These are phyloP conservation scores for Biston stratarius DNA, from an alignment of 2,888 invertebrate species.

Conservation along the genomic window DNA sequence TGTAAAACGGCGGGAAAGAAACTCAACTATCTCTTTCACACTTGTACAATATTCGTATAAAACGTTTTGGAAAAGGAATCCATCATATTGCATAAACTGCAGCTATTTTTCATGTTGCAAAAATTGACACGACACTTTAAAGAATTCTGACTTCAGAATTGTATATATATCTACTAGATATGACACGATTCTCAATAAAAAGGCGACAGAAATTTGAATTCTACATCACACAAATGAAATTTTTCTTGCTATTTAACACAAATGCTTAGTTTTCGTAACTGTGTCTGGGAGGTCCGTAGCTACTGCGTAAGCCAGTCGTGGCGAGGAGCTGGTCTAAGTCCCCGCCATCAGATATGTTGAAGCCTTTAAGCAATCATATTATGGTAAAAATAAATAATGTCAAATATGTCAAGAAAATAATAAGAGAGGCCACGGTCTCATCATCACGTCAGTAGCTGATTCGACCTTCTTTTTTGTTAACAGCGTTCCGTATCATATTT, in stretches of 20 bases:
- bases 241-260: conserved; percentile 53
- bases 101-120: not conserved
- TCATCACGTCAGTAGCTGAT: conserved; percentile 81
- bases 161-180: not conserved
- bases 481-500: not conserved
- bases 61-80: conserved; percentile 14
- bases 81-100: not conserved
- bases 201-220: conserved; percentile 43
- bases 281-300: conserved; percentile 77
- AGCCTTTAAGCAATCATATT: conserved; percentile 76
- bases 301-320: conserved; percentile 79
- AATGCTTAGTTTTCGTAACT: not conserved
- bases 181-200: not conserved
- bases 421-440: conserved; percentile 80
- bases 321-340: conserved; percentile 79
- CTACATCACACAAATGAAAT: conserved; percentile 72
- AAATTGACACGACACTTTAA: not conserved
- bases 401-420: conserved; percentile 80
- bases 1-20: conserved; percentile 34
- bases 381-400: conserved; percentile 74
- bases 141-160: conserved; percentile 8
- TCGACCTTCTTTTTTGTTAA: conserved; percentile 74
- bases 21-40: conserved; percentile 39
- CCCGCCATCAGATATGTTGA: conserved; percentile 78
- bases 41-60: conserved; percentile 22